phyloP scores from a whole-genome alignment of 2,888 invertebrate species.

The Lasioglossum pauxillum region DNA sequence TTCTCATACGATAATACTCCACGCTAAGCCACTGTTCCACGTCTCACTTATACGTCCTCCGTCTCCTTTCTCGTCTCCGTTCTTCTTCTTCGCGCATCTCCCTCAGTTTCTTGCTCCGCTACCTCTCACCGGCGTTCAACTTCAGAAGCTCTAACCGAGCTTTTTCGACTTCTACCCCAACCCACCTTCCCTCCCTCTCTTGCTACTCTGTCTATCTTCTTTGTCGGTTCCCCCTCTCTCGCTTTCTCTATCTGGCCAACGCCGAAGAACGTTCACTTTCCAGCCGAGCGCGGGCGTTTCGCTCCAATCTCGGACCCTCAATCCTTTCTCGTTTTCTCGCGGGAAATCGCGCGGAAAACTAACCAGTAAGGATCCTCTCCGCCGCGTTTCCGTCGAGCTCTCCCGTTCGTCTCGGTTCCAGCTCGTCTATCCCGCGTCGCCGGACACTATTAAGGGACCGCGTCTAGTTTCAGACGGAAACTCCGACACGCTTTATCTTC shows the following conservation, averaged over 20 bases:
- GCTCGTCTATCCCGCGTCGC: conserved; percentile 55
- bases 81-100: conserved; percentile 25
- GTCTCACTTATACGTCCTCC: conserved; percentile 67
- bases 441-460: conserved; percentile 58
- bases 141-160: conserved; percentile 73
- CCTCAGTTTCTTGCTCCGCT: conserved; percentile 38
- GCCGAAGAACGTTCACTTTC: conserved; percentile 55
- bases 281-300: conserved; percentile 61
- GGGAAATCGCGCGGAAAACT: conserved; percentile 82
- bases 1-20: conserved; percentile 82
- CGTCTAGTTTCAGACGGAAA: conserved; percentile 39
- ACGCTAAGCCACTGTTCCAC: conserved; percentile 76
- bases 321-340: conserved; percentile 80
- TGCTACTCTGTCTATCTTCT: conserved; percentile 26
- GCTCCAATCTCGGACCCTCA: conserved; percentile 76
- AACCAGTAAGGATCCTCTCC: conserved; percentile 77
- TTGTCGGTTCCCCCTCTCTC: conserved; percentile 34
- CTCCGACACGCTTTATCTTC: conserved; percentile 42
- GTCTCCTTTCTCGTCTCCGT: conserved; percentile 49
- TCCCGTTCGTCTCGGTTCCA: conserved; percentile 35
- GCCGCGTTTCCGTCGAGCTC: conserved; percentile 49
- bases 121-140: conserved; percentile 60
- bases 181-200: conserved; percentile 40
- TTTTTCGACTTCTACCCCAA: conserved; percentile 76
- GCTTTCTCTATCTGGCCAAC: conserved; percentile 39